A percentile compares a stretch with the other conserved stretches of the same genome.
phyloP scores from a whole-genome alignment of 2,113 vertebrate species.

The Oryctolagus cuniculus region DNA sequence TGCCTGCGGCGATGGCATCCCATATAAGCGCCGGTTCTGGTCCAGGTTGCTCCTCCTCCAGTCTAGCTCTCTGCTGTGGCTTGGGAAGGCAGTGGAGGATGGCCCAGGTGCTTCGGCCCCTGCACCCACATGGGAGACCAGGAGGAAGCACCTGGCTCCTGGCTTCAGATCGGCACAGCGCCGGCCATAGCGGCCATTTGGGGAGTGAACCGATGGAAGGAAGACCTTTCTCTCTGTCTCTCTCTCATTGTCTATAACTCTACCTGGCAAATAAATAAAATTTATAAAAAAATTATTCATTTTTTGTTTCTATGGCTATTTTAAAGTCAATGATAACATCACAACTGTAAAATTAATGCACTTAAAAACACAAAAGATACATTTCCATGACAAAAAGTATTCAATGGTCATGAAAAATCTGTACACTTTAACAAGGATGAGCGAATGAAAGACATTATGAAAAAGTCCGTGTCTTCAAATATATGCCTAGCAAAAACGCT shows the following conservation, averaged over 20 bases:
- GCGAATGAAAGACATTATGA: constrained; percentile 79
- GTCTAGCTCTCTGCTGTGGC: no score
- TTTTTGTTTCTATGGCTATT: constrained; percentile 86
- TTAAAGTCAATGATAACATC: constrained; percentile 87
- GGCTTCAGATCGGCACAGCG: no score
- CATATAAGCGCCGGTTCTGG: no score
- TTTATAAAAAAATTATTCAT: constrained; percentile 74
- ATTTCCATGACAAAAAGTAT: constrained; percentile 88
- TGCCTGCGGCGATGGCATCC: neutral
- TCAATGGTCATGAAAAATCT: constrained; percentile 86
- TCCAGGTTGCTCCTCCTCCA: no score
- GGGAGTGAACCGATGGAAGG: no score
- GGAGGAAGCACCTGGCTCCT: no score
- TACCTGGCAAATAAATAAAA: neutral
- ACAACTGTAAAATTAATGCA: constrained; percentile 89
- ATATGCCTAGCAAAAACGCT: constrained; percentile 81
- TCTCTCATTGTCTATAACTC: no score
- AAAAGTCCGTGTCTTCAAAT: constrained; percentile 85
- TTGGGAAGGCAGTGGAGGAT: no score
- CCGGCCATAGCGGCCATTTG: no score
- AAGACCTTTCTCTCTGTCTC: no score
- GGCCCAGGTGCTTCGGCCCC: no score
- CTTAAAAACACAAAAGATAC: constrained; percentile 88
- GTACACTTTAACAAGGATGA: constrained; percentile 85
- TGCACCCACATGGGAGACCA: no score